Evolutionary conservation across 2,888 invertebrate species (phyloP), one percentile per base, ranked within the genome.

Genomic region (Subacronicta megacephala): DNA sequence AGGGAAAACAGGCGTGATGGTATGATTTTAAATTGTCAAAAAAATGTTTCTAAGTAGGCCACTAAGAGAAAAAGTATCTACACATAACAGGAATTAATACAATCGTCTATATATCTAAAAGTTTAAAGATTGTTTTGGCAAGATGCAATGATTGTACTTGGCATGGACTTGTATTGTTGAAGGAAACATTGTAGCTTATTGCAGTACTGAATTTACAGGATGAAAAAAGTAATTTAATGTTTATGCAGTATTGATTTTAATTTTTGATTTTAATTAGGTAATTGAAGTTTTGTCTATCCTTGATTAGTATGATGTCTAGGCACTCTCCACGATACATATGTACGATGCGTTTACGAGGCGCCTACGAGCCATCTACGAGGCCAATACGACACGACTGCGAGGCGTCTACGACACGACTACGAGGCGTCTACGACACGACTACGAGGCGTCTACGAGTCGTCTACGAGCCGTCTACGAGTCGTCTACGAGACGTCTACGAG

Each of bases 61-160:
- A 23, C 9, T 10, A 26, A 10, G 3, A 10, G 5, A 26, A 26
- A 26, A 26, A 2, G 6, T 23, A 23, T 1, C 17, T 31, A n/a
- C 1, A 53, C 45, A 37, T 37, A 53, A 17, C 10, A 26, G 10
- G 10, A 26, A 10, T 26, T 26, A 26, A 26, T 26, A 2, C 26
- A 26, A 26, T 9, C 9, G 26, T 3, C 26, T 53, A 18, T 31
- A 18, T 31, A 26, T 31, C 17, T 23, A 47, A 57, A 60, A 51
- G 7, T 60, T 64, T 16, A 17, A 36, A 56, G 36, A 69, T 64
- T 69, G 38, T 66, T 51, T 71, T 70, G 70, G 71, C 71, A 70
- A 62, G 13, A 29, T n/a, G 9, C 42, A 20, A 15, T 16, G 54
- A 36, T 50, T 62, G 7, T 42, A 38, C 59, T 70, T 59, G 59